A percentile compares a stretch with the other conserved stretches of the same genome.
Conservation (phyloP, 2,888 invertebrate species). For the Thysanoteuthis rhombus region DNA sequence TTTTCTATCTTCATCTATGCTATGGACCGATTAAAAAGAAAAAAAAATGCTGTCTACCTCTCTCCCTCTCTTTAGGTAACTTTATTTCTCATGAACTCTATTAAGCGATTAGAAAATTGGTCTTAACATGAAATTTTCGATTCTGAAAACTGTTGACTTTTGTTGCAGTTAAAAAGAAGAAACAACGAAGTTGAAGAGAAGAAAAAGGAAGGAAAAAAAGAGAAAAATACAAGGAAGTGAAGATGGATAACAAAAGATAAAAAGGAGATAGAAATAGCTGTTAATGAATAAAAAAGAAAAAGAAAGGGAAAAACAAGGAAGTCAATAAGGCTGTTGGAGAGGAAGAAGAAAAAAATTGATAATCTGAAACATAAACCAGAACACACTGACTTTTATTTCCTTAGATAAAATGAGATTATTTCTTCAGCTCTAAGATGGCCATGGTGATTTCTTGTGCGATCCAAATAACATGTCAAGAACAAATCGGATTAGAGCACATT, state of each 20-base stretch:
- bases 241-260: background rate
- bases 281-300: background rate
- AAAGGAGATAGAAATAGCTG: background rate
- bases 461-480: background rate
- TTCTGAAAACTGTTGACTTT: too few species aligned
- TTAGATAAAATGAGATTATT: constrained; percentile 12
- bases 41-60: too few species aligned
- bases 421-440: background rate
- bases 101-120: too few species aligned
- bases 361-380: background rate
- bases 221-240: background rate
- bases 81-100: too few species aligned
- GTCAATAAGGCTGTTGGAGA: too few species aligned
- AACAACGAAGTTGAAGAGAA: too few species aligned
- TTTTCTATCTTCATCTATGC: too few species aligned
- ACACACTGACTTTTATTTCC: background rate
- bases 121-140: too few species aligned
- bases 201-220: too few species aligned
- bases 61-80: too few species aligned
- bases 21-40: too few species aligned
- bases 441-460: background rate
- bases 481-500: background rate
- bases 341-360: constrained; percentile 23
- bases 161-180: too few species aligned
- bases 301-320: background rate